Conservation (phyloP, 2,113 vertebrate species). For the Phalacrocorax carbo region DNA sequence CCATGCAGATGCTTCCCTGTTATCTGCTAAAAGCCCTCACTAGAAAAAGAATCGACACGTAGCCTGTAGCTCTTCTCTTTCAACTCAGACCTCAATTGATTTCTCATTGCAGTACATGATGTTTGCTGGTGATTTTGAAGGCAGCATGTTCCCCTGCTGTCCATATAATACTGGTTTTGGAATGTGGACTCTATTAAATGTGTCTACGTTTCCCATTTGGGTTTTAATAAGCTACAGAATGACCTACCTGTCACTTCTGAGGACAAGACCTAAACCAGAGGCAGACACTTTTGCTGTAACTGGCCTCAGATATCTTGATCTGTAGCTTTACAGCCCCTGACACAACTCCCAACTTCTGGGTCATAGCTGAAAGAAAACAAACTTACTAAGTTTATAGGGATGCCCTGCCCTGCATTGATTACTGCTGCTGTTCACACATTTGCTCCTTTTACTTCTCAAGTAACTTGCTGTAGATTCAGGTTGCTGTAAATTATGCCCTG, state of each 20-base stretch:
- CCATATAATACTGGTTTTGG: neutral
- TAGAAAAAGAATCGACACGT: neutral
- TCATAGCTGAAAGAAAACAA: neutral
- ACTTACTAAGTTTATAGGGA: neutral
- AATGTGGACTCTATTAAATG: neutral
- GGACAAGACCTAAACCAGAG: neutral
- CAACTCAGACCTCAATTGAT: neutral
- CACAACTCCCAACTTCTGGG: neutral
- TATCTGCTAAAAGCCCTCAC: neutral
- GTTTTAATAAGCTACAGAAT: neutral
- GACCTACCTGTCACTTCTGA: neutral
- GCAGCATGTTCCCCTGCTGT: neutral
- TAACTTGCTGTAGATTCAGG: neutral
- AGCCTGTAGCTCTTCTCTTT: neutral
- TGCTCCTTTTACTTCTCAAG: neutral
- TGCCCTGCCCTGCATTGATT: neutral
- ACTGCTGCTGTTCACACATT: neutral
- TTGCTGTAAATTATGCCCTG: neutral
- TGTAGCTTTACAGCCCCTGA: neutral
- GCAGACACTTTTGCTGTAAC: neutral
- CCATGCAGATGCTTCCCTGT: neutral
- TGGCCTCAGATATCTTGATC: neutral
- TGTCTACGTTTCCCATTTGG: rapidly evolving
- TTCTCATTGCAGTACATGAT: neutral
- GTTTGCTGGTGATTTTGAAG: neutral